A percentile compares a stretch with the other conserved stretches of the same genome.
Conservation (phyloP, 2,888 invertebrate species). For the Drosophila peninsularis region DNA sequence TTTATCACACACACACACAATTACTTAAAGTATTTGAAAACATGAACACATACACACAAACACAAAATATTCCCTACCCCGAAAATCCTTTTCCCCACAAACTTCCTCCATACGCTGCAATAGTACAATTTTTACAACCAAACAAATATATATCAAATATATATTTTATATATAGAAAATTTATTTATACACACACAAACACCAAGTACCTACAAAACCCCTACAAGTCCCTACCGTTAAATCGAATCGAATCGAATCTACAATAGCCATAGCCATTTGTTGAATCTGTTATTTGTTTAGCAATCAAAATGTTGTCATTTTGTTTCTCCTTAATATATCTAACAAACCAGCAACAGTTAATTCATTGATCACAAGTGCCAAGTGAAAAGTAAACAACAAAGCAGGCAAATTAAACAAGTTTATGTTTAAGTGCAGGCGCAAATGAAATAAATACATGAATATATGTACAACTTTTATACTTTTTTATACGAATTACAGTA, state of each 20-base stretch:
- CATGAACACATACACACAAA: constrained; percentile 64
- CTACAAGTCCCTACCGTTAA: constrained; percentile 52
- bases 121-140: constrained; percentile 84
- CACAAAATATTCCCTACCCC: constrained; percentile 20
- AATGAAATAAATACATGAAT: constrained; percentile 53
- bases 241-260: constrained; percentile 41
- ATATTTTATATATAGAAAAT: constrained; percentile 82
- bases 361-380: constrained; percentile 64
- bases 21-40: constrained; percentile 82
- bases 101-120: constrained; percentile 84
- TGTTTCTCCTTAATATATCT: constrained; percentile 23
- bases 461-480: constrained; percentile 58
- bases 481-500: constrained; percentile 33
- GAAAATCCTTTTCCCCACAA: constrained; percentile 40
- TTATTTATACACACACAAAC: constrained; percentile 83
- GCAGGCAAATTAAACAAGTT: constrained; percentile 56
- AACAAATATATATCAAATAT: constrained; percentile 81
- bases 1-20: constrained; percentile 65
- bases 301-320: constrained; percentile 64
- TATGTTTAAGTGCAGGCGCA: constrained; percentile 55
- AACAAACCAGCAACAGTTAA: constrained; percentile 66
- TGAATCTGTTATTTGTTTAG: constrained; percentile 71
- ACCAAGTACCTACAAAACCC: constrained; percentile 81
- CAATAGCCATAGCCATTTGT: constrained; percentile 76
- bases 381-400: constrained; percentile 47